Evolutionary conservation across 2,888 invertebrate genomes (phyloP).

Genomic region (Agriotes lineatus): DNA sequence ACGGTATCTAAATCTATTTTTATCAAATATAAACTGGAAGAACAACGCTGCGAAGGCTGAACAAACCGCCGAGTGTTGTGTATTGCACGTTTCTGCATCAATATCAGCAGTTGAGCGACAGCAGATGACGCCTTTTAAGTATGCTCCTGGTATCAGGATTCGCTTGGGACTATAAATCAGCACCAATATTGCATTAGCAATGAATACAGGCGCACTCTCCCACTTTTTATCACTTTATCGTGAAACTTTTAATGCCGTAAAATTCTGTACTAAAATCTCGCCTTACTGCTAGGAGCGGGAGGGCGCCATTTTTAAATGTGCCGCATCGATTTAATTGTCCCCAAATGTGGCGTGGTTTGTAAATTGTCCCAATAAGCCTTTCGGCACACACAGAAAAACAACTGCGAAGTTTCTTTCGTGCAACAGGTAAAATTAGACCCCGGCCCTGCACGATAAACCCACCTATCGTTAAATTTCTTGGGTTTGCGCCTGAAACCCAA

Average conservation of each 20-base stretch:
- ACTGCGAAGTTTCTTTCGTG: background rate
- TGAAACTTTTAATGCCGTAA: constrained; percentile 51
- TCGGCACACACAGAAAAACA: background rate
- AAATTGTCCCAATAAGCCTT: too few species aligned
- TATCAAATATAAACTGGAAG: background rate
- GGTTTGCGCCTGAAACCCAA: constrained; percentile 52
- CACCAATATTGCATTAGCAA: constrained; percentile 53
- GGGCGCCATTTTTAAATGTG: too few species aligned
- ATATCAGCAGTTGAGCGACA: constrained; percentile 27
- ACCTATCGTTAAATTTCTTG: constrained; percentile 51
- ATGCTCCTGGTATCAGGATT: constrained; percentile 43
- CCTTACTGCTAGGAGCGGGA: too few species aligned
- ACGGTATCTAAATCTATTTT: too few species aligned
- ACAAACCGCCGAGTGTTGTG: background rate
- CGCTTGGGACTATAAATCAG: constrained; percentile 52
- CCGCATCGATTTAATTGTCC: too few species aligned
- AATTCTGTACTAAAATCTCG: constrained; percentile 17
- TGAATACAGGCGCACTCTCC: constrained; percentile 45
- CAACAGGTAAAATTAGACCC: constrained; percentile 19
- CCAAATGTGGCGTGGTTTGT: too few species aligned
- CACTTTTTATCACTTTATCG: constrained; percentile 53
- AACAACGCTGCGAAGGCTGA: background rate
- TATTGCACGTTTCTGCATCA: constrained; percentile 13
- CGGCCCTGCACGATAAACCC: constrained; percentile 18
- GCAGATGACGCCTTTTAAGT: constrained; percentile 48